Evolutionary conservation across 2,797 vertebrate species (phyloP), one percentile per base, ranked within the genome.

Genomic region (Simalia tracyae): DNA sequence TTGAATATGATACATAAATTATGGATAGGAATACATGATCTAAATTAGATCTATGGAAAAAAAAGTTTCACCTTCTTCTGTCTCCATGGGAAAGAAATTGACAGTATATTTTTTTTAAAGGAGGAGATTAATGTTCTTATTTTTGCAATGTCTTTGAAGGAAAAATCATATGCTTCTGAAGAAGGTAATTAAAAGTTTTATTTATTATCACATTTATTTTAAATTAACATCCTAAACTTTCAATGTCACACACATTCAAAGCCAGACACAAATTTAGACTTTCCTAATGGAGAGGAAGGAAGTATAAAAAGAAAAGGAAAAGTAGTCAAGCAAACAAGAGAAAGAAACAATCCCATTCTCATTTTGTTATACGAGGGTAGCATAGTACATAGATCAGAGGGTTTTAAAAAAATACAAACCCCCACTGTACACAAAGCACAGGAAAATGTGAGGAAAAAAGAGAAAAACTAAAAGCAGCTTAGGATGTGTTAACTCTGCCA

Each of bases 401-500:
- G 97, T 98, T 98, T 97, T 95, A 95, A 97, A 97, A 97, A 98
- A 98, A 98, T 97, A 98, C 97, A 97, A 98, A 97, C 97, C 97
- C 97, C 97, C 97, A 98, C 97, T 97, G 97, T 98, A 98, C 97
- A 98, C 98, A 98, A 98, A 98, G 98, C 97, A 97, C 97, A 98
- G 97, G 98, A 98, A 98, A 98, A 98, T 97, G 97, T 97, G 97
- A 97, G 97, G 97, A 95, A 96, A 96, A 97, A 81, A 96, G 94
- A 94, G 96, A 97, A 96, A 97, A 97, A 96, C 96, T 96, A 97
- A 97, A 98, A 98, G 98, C 97, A 97, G 98, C 98, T 98, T 98
- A 98, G 97, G 97, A 98, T 98, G 98, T 98, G 98, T 98, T 98
- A 98, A 98, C 97, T 97, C 98, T 97, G 97, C 98, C 97, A 98